Base-by-base conservation (phyloP, 2,888 invertebrate genomes). In the Sinelater perroti region DNA sequence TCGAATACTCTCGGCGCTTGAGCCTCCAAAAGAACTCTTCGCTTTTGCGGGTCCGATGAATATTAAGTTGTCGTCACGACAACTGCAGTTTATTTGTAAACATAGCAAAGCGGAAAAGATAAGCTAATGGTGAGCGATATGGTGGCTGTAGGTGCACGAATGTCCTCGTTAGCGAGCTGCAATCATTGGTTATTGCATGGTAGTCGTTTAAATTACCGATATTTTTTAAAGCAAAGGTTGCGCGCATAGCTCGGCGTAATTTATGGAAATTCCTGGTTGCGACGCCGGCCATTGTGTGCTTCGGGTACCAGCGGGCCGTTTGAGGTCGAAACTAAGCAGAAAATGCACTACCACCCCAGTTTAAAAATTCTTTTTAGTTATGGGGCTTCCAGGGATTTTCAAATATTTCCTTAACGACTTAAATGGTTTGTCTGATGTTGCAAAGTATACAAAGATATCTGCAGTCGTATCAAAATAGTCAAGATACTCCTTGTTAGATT, bases 91-190 rank as follows among this genome's bases (percentile, higher is more conserved):
- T 47, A 21, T 31, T 47, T 47, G 35, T 35, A 35, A 47, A 47
- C 21, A 40, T 40, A 40, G 24, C 24, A 20, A 38, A 14, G 35
- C 18, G 21, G 20, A 46, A 26, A 40, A 51, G 35, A 35, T 47
- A 47, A 33, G 47, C 35, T 47, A 33, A 52, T 54, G 14, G 31
- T 20, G 16, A 35, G 20, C 42, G 33, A 49, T 35, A 38, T 50
- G 56, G 56, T 35, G 50, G 38, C 40, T 50, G 45, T 35, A 42
- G 36, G 50, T 36, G 36, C 56, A 56, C 45, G 56, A 56, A 36
- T 56, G 56, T 56, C 50, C 56, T 50, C 56, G 50, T 56, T 56
- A 35, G 44, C 45, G 24, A 42, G 42, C 33, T 31, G 44, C 42
- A 52, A 52, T 52, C 42, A 33, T 52, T 52, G 42, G 20, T 52